These are phyloP conservation scores for Anoplius nigerrimus DNA, from an alignment of 2,888 invertebrate species.

Conservation along the genomic window DNA sequence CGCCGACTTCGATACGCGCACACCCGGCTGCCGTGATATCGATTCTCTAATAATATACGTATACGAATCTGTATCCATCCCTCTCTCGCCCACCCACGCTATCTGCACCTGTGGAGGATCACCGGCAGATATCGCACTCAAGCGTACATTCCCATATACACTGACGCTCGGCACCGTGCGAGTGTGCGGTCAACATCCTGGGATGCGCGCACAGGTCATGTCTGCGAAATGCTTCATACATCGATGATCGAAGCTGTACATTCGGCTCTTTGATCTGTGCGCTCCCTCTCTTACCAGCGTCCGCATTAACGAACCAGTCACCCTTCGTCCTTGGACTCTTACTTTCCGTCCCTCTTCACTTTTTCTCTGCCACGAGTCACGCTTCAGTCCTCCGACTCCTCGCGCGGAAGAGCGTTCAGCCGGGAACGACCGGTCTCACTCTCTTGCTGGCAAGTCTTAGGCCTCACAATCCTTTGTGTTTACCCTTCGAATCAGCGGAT, in stretches of 20 bases:
- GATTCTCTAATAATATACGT: slow-evolving; percentile 36
- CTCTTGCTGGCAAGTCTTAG: slow-evolving; percentile 35
- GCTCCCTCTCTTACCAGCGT: slow-evolving; percentile 12
- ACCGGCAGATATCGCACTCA: too few relatives aligned
- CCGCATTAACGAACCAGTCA: slow-evolving; percentile 13
- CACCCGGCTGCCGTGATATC: slow-evolving; percentile 28
- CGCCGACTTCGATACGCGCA: slow-evolving; percentile 31
- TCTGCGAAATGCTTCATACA: slow-evolving; percentile 51
- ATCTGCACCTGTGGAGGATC: background rate
- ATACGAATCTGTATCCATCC: slow-evolving; percentile 20
- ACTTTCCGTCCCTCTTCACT: background rate
- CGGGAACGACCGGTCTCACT: slow-evolving; percentile 19
- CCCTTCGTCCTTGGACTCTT: background rate
- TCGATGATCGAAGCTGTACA: slow-evolving; percentile 37
- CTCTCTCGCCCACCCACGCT: background rate
- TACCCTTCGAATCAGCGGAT: slow-evolving; percentile 69
- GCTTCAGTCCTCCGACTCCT: too few relatives aligned
- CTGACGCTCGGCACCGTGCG: slow-evolving; percentile 16
- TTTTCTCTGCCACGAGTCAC: too few relatives aligned
- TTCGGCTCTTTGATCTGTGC: slow-evolving; percentile 31
- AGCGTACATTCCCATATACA: too few relatives aligned
- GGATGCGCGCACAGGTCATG: slow-evolving; percentile 4
- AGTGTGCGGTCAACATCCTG: background rate
- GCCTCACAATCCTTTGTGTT: slow-evolving; percentile 62
- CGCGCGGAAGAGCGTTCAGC: background rate